Evolutionary conservation across 1,140 invertebrate genomes (phyloP).

Genomic region (Akabosia matsudoensis): DNA sequence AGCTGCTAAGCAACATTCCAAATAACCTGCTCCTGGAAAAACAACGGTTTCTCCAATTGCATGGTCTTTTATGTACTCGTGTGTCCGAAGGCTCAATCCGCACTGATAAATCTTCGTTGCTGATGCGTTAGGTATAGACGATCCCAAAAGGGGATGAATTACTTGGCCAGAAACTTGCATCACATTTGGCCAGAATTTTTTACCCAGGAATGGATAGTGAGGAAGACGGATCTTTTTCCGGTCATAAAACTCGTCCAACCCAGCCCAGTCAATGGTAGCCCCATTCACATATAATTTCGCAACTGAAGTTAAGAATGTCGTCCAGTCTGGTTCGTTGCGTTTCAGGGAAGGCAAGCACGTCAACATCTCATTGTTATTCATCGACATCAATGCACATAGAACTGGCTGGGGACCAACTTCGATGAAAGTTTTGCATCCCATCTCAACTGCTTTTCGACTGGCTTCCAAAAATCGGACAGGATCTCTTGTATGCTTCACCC

Average conservation of each 20-base stretch:
- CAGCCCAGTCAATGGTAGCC: slow-evolving; percentile 31
- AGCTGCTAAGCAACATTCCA: slow-evolving; percentile 11
- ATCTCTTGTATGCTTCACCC: slow-evolving; percentile 1
- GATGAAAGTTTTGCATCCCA: not conserved
- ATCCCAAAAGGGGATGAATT: slow-evolving; percentile 9
- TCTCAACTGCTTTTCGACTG: not conserved
- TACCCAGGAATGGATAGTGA: slow-evolving; percentile 31
- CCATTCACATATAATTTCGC: slow-evolving; percentile 32
- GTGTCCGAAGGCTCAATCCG: not conserved
- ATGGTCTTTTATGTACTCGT: slow-evolving; percentile 3
- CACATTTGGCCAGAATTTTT: slow-evolving; percentile 32
- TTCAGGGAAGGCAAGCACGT: slow-evolving; percentile 28
- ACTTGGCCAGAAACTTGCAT: slow-evolving; percentile 6
- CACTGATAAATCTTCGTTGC: not conserved
- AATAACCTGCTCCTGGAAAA: slow-evolving; percentile 9
- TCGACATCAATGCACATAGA: not conserved
- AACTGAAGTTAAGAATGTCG: slow-evolving; percentile 24
- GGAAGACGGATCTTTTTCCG: slow-evolving; percentile 27
- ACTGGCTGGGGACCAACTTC: slow-evolving; percentile 1
- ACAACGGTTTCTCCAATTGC: not conserved
- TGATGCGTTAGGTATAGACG: not conserved
- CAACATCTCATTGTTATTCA: not conserved
- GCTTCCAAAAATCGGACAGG: not conserved
- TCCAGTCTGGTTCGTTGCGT: slow-evolving; percentile 31
- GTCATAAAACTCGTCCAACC: not conserved